Base-by-base conservation (phyloP, 2,797 vertebrate genomes). In the Coreius guichenoti region DNA sequence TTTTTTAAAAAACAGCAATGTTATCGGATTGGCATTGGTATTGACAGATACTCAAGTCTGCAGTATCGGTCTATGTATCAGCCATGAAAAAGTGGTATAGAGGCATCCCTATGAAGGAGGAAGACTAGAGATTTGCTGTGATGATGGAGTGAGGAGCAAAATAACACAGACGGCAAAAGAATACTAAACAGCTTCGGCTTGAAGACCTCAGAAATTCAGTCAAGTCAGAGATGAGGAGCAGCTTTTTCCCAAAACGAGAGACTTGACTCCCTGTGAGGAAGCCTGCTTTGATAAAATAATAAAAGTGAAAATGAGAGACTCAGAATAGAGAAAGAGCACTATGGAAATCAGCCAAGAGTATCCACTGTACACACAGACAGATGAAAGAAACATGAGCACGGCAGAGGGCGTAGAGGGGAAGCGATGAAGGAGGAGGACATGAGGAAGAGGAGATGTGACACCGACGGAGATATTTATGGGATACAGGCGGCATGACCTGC, bases 211-310 rank as follows among this genome's bases (percentile, higher is more conserved):
- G 58, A 83, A 74, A 75, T 51, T 63, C 81, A 74, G 23, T 65
- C 45, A 68, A 68, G 61, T 36, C 63, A 8, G 26, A 84, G 26
- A 56, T 23, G 49, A 84, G 47, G 73, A 84, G 61, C 61, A 51
- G 82, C 31, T 49, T 76, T 68, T n/a, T 4, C 82, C 82, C 75
- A 68, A 70, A 78, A 69, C 43, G 26, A 63, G 29, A 80, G 45
- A 45, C 54, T 31, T 7, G 29, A 31, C 16, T 29, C 14, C n/a
- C 26, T 49, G 39, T 11, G 54, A 82, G 58, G 26, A 43, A 69
- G 65, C 36, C 11, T 78, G 51, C 82, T 69, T 84, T 69, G 82
- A 78, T 78, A 49, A 84, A 84, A 84, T 29, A 67, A 77, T 63
- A 77, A 77, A 45, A 78, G 49, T 31, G 3, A 78, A 84, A 33